These are phyloP conservation scores for Ceratoteleas bidentatus DNA, from an alignment of 1,140 invertebrate genomes.

Conservation along the genomic window DNA sequence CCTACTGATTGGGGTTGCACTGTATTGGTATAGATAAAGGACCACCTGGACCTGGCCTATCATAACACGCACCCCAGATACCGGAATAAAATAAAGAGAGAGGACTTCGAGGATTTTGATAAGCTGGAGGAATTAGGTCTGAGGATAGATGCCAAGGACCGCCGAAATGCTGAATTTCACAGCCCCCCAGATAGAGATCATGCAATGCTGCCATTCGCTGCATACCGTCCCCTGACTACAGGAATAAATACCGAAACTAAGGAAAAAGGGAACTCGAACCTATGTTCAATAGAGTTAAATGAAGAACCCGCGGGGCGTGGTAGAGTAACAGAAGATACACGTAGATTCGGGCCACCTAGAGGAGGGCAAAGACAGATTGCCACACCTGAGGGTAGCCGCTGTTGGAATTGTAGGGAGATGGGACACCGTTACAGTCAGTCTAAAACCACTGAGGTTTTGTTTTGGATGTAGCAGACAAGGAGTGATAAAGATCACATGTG, in stretches of 20 bases:
- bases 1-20: no score
- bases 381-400: neutral
- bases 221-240: neutral
- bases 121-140: conserved; percentile 16
- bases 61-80: conserved; percentile 22
- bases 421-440: neutral
- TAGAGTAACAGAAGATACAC: no score
- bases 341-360: no score
- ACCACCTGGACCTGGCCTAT: conserved; percentile 14
- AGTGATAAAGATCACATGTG: neutral
- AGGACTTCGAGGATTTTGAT: conserved; percentile 18
- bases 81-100: neutral
- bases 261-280: neutral
- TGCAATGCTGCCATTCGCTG: neutral
- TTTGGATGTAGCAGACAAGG: neutral
- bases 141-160: neutral
- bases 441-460: neutral
- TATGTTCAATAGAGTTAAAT: no score
- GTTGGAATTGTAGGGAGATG: neutral
- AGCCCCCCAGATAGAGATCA: neutral
- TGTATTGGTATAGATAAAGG: no score
- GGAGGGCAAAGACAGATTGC: no score
- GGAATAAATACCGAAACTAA: neutral
- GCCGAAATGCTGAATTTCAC: neutral
- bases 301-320: no score